Evolutionary conservation across 2,113 vertebrate genomes (phyloP).

Genomic region (Fulica atra): DNA sequence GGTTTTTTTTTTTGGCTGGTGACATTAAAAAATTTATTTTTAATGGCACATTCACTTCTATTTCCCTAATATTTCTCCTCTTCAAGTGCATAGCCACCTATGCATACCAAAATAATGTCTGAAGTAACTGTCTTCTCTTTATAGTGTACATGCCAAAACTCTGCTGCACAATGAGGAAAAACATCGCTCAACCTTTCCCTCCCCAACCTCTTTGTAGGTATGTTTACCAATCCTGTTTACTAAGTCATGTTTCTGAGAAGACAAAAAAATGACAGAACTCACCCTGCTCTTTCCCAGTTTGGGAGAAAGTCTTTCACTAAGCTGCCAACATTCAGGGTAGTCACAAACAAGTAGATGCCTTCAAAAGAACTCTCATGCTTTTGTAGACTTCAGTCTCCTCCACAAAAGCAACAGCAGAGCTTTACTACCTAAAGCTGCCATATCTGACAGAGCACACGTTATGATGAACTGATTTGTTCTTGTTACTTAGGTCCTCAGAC

Average conservation of each 20-base stretch:
- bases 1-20: not conserved
- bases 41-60: not conserved
- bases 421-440: not conserved
- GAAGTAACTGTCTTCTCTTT: not conserved
- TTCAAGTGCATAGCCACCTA: not conserved
- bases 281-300: not conserved
- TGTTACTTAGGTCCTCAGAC: not conserved
- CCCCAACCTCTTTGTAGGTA: not conserved
- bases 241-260: not conserved
- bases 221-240: not conserved
- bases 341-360: not conserved
- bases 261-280: not conserved
- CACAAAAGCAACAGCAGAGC: not conserved
- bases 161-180: not conserved
- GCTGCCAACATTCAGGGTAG: not conserved
- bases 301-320: not conserved
- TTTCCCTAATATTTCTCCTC: not conserved
- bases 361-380: not conserved
- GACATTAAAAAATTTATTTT: not conserved
- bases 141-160: not conserved
- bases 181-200: not conserved
- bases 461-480: not conserved
- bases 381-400: not conserved
- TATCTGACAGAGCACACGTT: not conserved
- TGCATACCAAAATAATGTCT: not conserved